A percentile compares a stretch with the other conserved stretches of the same genome.
phyloP scores from a whole-genome alignment of 2,113 vertebrate genomes.

The Megaceryle torquata region DNA sequence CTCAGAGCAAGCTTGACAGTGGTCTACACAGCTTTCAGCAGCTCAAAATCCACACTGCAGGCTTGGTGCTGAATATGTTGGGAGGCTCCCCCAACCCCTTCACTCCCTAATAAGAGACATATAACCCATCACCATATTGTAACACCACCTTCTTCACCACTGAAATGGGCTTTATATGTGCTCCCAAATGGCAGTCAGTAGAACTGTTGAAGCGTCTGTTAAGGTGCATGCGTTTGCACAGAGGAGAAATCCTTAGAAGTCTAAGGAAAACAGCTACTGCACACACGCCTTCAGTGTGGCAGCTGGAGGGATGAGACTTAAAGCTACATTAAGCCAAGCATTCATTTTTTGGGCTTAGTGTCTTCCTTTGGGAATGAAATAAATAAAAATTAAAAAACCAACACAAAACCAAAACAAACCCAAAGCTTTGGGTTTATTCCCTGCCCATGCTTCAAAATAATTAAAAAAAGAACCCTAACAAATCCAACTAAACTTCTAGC shows the following conservation, averaged over 20 bases:
- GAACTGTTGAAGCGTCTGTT: background rate
- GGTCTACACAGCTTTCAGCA: background rate
- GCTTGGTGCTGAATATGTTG: background rate
- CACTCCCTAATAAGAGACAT: background rate
- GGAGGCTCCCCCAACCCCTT: background rate
- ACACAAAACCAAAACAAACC: background rate
- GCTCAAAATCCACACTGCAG: background rate
- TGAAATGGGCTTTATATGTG: background rate
- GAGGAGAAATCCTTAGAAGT: background rate
- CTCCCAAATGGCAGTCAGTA: background rate
- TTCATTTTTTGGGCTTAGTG: background rate
- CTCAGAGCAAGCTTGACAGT: background rate
- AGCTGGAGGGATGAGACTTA: background rate
- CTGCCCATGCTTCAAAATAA: background rate
- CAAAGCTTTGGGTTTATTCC: background rate
- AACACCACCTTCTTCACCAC: background rate
- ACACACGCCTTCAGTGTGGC: background rate
- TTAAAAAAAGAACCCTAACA: background rate
- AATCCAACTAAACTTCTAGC: background rate
- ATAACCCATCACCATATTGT: fast-evolving
- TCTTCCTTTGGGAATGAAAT: background rate
- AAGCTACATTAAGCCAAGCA: background rate
- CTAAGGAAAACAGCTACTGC: background rate
- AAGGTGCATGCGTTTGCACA: background rate
- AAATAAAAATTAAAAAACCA: background rate